These are phyloP conservation scores for Himalopsyche japonica DNA, from an alignment of 2,888 invertebrate species.

Conservation along the genomic window DNA sequence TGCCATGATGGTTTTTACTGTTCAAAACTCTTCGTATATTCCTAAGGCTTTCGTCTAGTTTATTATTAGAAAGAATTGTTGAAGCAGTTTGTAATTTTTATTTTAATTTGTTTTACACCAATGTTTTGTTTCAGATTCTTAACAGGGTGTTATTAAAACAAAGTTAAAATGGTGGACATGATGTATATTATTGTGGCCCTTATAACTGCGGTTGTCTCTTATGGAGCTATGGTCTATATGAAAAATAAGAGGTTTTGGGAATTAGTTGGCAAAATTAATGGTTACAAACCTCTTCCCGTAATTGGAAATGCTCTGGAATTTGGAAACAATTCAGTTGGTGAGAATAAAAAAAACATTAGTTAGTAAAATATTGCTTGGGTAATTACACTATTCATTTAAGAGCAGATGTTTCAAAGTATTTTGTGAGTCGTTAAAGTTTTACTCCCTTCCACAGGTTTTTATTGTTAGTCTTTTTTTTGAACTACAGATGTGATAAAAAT, in stretches of 20 bases:
- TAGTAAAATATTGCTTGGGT: neutral
- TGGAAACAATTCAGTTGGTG: conserved; percentile 19
- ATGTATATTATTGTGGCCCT: conserved; percentile 3
- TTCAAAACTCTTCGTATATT: no score
- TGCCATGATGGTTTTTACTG: no score
- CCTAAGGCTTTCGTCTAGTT: no score
- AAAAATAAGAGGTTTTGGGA: conserved; percentile 32
- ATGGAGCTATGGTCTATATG: conserved; percentile 1
- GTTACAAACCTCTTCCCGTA: conserved; percentile 18
- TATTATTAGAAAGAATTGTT: no score
- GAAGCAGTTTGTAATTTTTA: no score
- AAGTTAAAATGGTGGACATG: neutral
- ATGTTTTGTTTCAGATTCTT: neutral
- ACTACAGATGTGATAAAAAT: no score
- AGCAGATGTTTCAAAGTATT: neutral
- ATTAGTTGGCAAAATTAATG: conserved; percentile 19
- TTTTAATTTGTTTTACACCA: no score
- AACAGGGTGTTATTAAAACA: neutral
- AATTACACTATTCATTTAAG: neutral
- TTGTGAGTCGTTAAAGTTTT: neutral
- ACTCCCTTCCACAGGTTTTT: no score
- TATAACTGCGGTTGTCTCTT: neutral
- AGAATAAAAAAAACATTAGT: neutral
- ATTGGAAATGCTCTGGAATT: conserved; percentile 30
- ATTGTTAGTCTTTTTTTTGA: no score